phyloP scores from a whole-genome alignment of 2,888 invertebrate species.

The Punctoribates punctum region DNA sequence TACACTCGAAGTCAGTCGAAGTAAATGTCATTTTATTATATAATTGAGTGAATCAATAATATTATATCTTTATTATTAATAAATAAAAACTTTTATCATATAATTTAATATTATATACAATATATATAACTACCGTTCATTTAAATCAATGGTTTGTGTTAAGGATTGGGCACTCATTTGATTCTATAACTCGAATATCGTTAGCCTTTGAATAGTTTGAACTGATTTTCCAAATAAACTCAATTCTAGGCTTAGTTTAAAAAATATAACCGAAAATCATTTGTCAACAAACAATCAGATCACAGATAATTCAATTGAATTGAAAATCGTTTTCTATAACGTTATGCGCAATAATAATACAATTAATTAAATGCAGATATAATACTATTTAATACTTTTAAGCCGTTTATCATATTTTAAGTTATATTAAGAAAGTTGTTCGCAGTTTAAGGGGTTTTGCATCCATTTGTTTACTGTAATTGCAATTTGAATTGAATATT shows the following conservation, averaged over 20 bases:
- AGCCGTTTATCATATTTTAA: background rate
- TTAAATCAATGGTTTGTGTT: constrained; percentile 11
- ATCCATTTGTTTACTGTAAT: constrained; percentile 2
- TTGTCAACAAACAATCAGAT: constrained; percentile 4
- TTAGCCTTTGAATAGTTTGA: background rate
- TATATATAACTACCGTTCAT: background rate
- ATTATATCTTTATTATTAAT: background rate
- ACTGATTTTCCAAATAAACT: background rate
- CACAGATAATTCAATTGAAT: background rate
- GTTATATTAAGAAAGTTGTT: background rate
- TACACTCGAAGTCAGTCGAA: background rate
- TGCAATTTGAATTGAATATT: constrained; percentile 1
- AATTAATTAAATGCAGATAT: constrained; percentile 19
- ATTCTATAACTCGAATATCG: constrained; percentile 1
- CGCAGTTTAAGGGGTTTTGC: background rate
- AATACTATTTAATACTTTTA: constrained; percentile 17
- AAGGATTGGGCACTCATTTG: constrained; percentile 26
- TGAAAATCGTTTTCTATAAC: background rate
- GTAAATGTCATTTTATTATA: background rate
- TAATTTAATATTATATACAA: constrained; percentile 16
- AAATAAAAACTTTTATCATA: background rate
- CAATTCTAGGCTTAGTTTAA: background rate
- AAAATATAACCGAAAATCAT: background rate
- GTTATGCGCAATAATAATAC: constrained; percentile 7
- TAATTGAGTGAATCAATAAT: background rate